A percentile compares a stretch with the other conserved stretches of the same genome.
These are phyloP conservation scores for Anagrus nilaparvatae DNA, from an alignment of 1,140 invertebrate species.

Conservation along the genomic window DNA sequence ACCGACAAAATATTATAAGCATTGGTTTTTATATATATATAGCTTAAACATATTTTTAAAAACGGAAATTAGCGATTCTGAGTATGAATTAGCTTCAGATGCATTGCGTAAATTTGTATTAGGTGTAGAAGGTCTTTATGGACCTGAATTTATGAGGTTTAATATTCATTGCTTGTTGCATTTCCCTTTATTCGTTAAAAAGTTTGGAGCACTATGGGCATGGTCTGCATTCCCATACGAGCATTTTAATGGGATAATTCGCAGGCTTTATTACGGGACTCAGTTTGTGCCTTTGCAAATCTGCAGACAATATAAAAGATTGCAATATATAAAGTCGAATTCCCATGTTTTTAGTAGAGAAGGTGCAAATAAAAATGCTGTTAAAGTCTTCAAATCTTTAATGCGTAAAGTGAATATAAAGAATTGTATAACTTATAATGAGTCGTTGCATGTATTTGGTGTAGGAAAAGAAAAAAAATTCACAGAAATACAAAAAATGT, in stretches of 20 bases:
- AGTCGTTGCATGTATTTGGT: no score
- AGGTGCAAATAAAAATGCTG: neutral
- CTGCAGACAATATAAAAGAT: neutral
- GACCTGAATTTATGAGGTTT: conserved; percentile 8
- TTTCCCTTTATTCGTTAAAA: conserved; percentile 5
- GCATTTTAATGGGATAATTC: neutral
- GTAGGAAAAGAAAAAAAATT: no score
- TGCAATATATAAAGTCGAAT: neutral
- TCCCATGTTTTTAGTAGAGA: neutral
- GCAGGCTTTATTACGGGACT: neutral
- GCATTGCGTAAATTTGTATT: conserved; percentile 5
- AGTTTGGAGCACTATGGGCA: neutral
- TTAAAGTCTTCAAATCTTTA: no score
- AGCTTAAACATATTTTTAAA: neutral
- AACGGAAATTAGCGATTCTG: neutral
- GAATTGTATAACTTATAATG: no score
- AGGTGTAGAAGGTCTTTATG: conserved; percentile 8
- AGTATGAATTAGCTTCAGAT: neutral
- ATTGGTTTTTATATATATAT: conserved; percentile 2
- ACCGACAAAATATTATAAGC: neutral
- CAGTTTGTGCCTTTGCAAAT: neutral
- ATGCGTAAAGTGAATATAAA: no score
- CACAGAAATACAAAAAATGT: no score
- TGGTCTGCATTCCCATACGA: neutral
- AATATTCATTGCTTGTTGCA: conserved; percentile 14